Evolutionary conservation across 2,888 invertebrate species (phyloP).

Genomic region (Rugalucina vietnamica): DNA sequence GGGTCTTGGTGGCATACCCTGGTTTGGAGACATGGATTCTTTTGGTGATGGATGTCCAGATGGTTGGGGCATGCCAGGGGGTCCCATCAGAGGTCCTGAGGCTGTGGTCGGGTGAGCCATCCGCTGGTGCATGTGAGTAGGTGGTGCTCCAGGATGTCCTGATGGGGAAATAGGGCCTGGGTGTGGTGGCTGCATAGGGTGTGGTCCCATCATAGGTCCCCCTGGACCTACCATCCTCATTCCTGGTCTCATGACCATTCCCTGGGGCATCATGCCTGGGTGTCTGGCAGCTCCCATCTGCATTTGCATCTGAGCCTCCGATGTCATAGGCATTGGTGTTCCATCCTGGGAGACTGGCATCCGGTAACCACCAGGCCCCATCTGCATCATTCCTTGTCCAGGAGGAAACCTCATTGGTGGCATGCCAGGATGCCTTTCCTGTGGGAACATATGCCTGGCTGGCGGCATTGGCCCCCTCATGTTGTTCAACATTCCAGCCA

Average conservation of each 20-base stretch:
- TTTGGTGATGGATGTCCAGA: conserved; percentile 11
- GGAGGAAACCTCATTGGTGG: conserved; percentile 52
- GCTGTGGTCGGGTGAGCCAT: conserved; percentile 47
- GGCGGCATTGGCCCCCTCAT: conserved; percentile 49
- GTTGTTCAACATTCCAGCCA: conserved; percentile 53
- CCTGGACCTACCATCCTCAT: conserved; percentile 45
- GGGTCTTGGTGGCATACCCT: conserved; percentile 44
- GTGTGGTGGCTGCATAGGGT: conserved; percentile 34
- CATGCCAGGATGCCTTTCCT: conserved; percentile 49
- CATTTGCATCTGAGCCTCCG: conserved; percentile 50
- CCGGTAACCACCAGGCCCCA: conserved; percentile 24
- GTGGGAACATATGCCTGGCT: conserved; percentile 48
- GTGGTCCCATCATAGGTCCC: conserved; percentile 41
- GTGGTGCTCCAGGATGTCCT: conserved; percentile 49
- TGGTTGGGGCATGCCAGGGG: conserved; percentile 47
- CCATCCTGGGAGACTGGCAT: conserved; percentile 36
- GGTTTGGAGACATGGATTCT: conserved; percentile 51
- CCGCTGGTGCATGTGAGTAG: conserved; percentile 46
- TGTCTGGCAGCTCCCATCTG: conserved; percentile 36
- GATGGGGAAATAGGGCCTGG: conserved; percentile 58
- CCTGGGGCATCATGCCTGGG: conserved; percentile 61
- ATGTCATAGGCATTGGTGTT: conserved; percentile 44
- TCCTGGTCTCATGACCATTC: conserved; percentile 54
- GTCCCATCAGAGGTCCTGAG: conserved; percentile 50
- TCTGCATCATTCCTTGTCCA: conserved; percentile 39